Base-by-base conservation (phyloP, 2,888 invertebrate species). In the Anthrax anthrax region DNA sequence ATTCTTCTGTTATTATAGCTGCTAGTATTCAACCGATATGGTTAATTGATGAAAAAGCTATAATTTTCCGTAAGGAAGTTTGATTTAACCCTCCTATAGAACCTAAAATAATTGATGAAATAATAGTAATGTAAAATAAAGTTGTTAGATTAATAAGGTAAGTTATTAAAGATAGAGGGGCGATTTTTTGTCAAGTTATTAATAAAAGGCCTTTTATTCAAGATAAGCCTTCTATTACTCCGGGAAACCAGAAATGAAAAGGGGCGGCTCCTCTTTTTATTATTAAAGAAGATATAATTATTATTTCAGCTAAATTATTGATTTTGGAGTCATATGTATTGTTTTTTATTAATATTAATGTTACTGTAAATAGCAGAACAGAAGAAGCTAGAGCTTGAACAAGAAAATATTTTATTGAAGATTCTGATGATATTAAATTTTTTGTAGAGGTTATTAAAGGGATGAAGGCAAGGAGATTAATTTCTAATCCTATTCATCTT, bases 131-230 rank as follows among this genome's bases (percentile, higher is more conserved):
- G 51, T 64, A 56, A 58, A 73, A 57, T 60, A 72, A 65, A 56
- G 64, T 62, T 56, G 61, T 62, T n/a, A n/a, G n/a, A 60, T 67
- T 64, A 58, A 64, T 60, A 60, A 67, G 65, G 61, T 72, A 73
- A 43, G 70, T 71, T 39, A 75, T 55, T 58, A 76, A 54, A 62
- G 75, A 69, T 68, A 78, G 64, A 3, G 77, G 77, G 36, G 74
- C 70, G 68, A 77, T 72, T 75, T 78, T 78, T 76, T 78, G 78
- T 70, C 76, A 77, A 0, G 74, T 74, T 67, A 76, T 67, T 69
- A 77, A 60, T 58, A 77, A 65, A 57, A 76, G 62, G 50, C 65
- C 61, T 64, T 74, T 76, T 52, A 70, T 60, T 75, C 76, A 78
- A 27, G 61, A 65, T 69, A 77, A 55, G 3, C 74, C 75, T 69